Conservation (phyloP, 2,797 vertebrate species). For the Rhinatrema bivittatum region DNA sequence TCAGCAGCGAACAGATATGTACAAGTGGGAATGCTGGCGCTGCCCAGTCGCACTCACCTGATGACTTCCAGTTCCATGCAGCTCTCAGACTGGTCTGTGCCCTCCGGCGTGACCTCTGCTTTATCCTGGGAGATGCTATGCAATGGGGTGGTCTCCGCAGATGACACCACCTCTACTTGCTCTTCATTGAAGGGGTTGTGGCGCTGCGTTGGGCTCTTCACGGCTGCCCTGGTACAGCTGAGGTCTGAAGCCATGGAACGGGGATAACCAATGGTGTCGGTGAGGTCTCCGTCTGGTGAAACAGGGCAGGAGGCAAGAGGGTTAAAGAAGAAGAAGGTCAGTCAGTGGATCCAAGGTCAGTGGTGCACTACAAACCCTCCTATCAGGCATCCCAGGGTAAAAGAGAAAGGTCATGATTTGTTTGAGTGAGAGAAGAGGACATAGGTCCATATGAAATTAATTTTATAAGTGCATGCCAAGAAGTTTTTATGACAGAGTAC, state of each 20-base stretch:
- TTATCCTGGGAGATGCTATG: constrained; percentile 51
- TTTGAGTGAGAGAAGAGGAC: no score
- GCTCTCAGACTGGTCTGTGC: constrained; percentile 45
- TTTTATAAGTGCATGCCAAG: no score
- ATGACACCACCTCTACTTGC: constrained; percentile 41
- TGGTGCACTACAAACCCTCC: no score
- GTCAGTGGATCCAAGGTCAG: no score
- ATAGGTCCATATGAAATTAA: no score
- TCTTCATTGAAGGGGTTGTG: constrained; percentile 90
- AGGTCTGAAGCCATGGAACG: constrained; percentile 70
- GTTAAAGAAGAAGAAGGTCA: no score
- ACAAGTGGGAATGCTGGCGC: background rate
- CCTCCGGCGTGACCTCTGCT: constrained; percentile 37
- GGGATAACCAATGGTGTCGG: constrained; percentile 79
- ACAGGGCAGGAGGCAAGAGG: background rate
- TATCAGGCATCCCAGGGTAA: no score
- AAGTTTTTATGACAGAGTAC: no score
- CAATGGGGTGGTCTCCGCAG: constrained; percentile 74
- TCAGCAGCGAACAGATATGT: no score
- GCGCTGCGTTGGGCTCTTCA: constrained; percentile 74
- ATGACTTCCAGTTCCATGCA: constrained; percentile 86
- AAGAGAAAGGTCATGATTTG: no score
- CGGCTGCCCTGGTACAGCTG: constrained; percentile 22
- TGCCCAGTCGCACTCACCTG: constrained; percentile 55
- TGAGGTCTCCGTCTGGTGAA: constrained; percentile 82